Base-by-base conservation (phyloP, 2,797 vertebrate genomes). In the Sebastes jordani region DNA sequence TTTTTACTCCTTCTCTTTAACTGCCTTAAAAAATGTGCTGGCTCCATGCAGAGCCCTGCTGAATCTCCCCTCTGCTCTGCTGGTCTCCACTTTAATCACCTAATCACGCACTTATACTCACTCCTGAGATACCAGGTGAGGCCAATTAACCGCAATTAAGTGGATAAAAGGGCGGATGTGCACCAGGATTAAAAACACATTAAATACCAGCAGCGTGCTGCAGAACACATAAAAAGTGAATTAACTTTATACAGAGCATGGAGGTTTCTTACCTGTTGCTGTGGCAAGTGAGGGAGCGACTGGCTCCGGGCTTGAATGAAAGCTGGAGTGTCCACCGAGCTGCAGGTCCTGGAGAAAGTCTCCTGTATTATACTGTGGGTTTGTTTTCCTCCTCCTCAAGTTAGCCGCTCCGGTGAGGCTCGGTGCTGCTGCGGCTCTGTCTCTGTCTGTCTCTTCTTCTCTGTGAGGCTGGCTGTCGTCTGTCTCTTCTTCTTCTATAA, bases 191-290 rank as follows among this genome's bases (percentile, higher is more conserved):
- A 32, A 54, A 75, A 76, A 52, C 56, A 60, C 60, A 66, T 32
- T 42, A 56, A 20, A 68, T n/a, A 6, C 20, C 42, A 46, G 42
- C 42, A 18, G 42, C 42, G 42, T 46, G 42, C 16, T 18, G 42
- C 42, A 46, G 16, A 18, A 7, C 42, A 46, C 42, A 18, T 46
- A 7, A 46, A 18, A 46, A 74, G 75, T 79, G 22, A 59, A 65
- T 52, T 10, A 76, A 88, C 82, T 89, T 87, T 14, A 38, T 38
- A 27, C 63, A 9, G 29, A n/a, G 62, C 71, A 23, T 13, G 11
- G 42, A 32, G 4, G 20, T 18, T 64, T 76, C 89, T 89, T 92
- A 95, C 94, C 93, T 95, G 94, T 94, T 95, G 93, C 91, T 93
- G 90, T 66, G 74, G 83, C 56, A 36, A 84, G 32, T 30, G 76